Evolutionary conservation across 1,140 invertebrate genomes (phyloP).

Genomic region (Drosophila rufa): DNA sequence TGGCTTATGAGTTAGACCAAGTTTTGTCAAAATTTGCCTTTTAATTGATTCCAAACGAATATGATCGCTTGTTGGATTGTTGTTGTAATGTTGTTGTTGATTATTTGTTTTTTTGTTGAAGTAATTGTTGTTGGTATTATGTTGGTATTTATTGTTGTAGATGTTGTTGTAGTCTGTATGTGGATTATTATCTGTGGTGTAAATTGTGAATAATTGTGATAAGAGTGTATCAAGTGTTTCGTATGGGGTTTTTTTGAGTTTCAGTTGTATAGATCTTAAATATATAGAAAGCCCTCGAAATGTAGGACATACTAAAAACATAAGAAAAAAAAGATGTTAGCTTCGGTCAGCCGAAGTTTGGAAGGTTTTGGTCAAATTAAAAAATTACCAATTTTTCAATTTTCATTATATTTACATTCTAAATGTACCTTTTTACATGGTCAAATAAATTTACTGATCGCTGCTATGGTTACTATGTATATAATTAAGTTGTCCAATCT

Average conservation of each 20-base stretch:
- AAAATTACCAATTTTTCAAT: no score
- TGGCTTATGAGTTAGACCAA: constrained; percentile 89
- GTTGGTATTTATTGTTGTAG: constrained; percentile 59
- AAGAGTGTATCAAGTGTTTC: constrained; percentile 73
- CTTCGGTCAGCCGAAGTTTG: no score
- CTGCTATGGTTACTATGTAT: no score
- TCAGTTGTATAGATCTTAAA: not conserved
- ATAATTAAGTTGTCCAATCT: no score
- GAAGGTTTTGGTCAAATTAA: no score
- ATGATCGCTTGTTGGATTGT: constrained; percentile 85
- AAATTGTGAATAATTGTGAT: constrained; percentile 59
- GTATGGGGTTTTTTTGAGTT: constrained; percentile 8
- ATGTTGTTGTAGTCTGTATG: constrained; percentile 76
- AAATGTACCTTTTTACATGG: no score
- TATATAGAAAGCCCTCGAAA: not conserved
- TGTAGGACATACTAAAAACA: no score
- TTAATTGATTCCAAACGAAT: constrained; percentile 91
- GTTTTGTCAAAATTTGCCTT: constrained; percentile 90
- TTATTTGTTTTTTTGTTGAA: constrained; percentile 58
- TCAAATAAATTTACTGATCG: no score
- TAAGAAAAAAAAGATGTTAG: no score
- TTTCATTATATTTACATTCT: no score
- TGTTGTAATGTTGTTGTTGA: constrained; percentile 38
- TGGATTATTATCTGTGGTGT: constrained; percentile 72
- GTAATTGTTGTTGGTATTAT: constrained; percentile 53